Base-by-base conservation (phyloP, 2,797 vertebrate genomes). In the Spinus pinus region DNA sequence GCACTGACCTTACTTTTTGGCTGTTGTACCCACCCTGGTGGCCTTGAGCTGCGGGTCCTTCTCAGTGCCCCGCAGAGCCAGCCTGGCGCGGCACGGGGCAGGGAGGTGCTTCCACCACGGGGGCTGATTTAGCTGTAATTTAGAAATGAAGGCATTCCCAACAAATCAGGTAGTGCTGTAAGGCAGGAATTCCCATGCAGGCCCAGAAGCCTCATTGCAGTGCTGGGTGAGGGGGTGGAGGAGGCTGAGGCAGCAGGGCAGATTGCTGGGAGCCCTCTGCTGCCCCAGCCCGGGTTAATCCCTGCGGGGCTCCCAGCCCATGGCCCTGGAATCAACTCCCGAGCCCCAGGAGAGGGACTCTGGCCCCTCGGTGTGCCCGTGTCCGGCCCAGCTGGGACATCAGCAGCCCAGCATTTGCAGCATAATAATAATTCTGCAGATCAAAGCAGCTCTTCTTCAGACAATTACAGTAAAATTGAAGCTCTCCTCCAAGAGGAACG, bases 381-480 rank as follows among this genome's bases (percentile, higher is more conserved):
- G 91, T 65, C 90, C 47, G 33, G 96, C 96, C 86, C 97, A 97
- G 97, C 97, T 98, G 98, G 95, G 97, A 94, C 97, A 98, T 74
- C 96, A 94, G 91, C 96, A 95, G 94, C 85, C 91, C 53, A 12
- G 94, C 96, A n/a, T 96, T 96, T 86, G 95, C 93, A 92, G 94
- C 95, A 89, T 91, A 96, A 97, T 97, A 95, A 97, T 97, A 97
- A 97, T 97, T 97, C 96, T 96, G 93, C 95, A 98, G 97, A 98
- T 98, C 98, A 98, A 98, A 98, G 98, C 96, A 49, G 96, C 96
- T 96, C 71, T 95, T 98, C 97, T 96, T 97, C 97, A 98, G 97
- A 98, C 98, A 98, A 98, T 98, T 98, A 97, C 97, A 97, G 97
- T 96, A 97, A 98, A 98, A 98, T 98, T 97, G 98, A 98, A 97